Evolutionary conservation across 2,797 vertebrate genomes (phyloP).

Genomic region (Scyliorhinus canicula): DNA sequence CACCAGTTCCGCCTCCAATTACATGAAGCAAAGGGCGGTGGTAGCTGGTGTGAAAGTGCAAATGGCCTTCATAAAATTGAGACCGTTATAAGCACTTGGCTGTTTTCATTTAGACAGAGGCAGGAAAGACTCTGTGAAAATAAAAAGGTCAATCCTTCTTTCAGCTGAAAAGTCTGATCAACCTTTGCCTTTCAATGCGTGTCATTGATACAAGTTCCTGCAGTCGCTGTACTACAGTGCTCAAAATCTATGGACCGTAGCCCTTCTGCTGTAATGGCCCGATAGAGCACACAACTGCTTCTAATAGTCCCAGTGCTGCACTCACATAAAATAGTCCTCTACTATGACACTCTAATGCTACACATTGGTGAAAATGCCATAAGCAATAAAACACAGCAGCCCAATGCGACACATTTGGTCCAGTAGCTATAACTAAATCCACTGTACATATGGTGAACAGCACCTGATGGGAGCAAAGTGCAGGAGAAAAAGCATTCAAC

Average conservation of each 20-base stretch:
- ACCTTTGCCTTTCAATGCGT: background rate
- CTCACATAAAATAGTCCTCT: background rate
- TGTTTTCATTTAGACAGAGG: background rate
- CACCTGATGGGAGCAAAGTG: background rate
- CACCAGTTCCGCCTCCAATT: background rate
- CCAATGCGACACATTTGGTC: constrained; percentile 1
- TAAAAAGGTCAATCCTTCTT: background rate
- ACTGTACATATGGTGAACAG: background rate
- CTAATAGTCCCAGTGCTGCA: background rate
- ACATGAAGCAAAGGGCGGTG: background rate
- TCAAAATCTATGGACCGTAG: background rate
- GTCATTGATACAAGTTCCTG: background rate
- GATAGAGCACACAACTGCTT: background rate
- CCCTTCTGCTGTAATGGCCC: background rate
- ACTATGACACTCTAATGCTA: background rate
- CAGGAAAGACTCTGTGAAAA: background rate
- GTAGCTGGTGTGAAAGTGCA: background rate
- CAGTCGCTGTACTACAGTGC: background rate
- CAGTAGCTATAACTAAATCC: background rate
- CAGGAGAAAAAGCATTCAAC: background rate
- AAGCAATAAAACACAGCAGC: background rate
- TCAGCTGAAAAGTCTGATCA: background rate
- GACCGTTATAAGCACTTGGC: background rate
- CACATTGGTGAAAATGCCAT: background rate
- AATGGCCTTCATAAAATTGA: background rate